phyloP scores from a whole-genome alignment of 2,888 invertebrate genomes.

The Drosophila picticornis region DNA sequence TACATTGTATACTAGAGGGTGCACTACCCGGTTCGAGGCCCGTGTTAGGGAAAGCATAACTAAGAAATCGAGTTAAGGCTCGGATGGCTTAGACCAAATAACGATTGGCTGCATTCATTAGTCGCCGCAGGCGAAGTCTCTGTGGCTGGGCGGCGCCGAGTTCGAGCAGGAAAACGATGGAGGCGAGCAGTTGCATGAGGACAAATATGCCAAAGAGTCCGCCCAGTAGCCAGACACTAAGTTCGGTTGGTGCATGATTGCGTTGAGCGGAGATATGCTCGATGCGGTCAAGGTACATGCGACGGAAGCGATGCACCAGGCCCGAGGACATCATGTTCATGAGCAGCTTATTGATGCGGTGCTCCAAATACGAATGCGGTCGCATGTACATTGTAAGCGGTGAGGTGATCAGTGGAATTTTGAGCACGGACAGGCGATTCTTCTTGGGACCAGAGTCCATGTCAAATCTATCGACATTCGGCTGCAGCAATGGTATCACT shows the following conservation, averaged over 20 bases:
- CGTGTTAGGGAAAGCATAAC: background rate
- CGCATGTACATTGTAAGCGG: conserved; percentile 80
- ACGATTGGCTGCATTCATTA: conserved; percentile 45
- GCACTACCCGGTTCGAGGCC: background rate
- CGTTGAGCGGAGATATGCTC: conserved; percentile 14
- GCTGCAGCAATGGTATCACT: conserved; percentile 49
- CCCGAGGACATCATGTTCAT: conserved; percentile 75
- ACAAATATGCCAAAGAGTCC: conserved; percentile 70
- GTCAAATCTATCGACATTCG: conserved; percentile 62
- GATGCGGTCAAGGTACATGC: conserved; percentile 63
- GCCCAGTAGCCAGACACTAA: conserved; percentile 65
- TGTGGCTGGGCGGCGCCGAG: conserved; percentile 28
- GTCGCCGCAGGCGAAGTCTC: conserved; percentile 22
- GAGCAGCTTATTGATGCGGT: conserved; percentile 62
- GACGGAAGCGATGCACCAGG: conserved; percentile 59
- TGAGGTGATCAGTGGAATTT: conserved; percentile 60
- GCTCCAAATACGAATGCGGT: conserved; percentile 71
- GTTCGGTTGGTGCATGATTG: conserved; percentile 52
- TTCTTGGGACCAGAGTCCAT: conserved; percentile 39
- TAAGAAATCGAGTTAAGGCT: background rate
- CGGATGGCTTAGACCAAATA: conserved; percentile 28
- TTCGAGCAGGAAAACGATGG: conserved; percentile 72
- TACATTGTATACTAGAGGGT: too few species aligned
- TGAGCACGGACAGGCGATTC: conserved; percentile 50
- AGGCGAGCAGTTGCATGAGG: conserved; percentile 53